A percentile compares a stretch with the other conserved stretches of the same genome.
phyloP scores from a whole-genome alignment of 2,888 invertebrate genomes.

The Clistopyga incitator region DNA sequence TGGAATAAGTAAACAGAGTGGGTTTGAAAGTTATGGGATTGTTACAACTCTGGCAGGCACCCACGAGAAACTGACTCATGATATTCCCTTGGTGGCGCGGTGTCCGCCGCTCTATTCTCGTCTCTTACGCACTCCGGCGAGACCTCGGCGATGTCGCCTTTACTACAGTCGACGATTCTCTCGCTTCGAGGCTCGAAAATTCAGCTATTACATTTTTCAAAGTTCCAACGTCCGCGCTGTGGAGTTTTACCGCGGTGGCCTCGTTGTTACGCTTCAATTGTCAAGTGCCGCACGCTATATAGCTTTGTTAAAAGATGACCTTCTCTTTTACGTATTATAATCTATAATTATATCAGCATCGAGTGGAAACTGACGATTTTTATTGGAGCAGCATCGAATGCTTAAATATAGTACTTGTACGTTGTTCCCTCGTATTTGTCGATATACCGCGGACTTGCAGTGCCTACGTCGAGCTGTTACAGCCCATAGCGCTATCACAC shows the following conservation, averaged over 20 bases:
- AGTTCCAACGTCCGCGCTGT: not conserved
- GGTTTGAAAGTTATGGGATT: no score
- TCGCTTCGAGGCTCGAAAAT: slow-evolving; percentile 53
- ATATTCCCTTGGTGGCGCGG: slow-evolving; percentile 32
- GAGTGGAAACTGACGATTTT: slow-evolving; percentile 33
- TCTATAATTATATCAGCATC: slow-evolving; percentile 40
- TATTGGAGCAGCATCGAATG: slow-evolving; percentile 37
- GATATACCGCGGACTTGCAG: not conserved
- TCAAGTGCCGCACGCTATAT: slow-evolving; percentile 39
- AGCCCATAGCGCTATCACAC: slow-evolving; percentile 22
- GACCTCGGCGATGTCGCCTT: slow-evolving; percentile 23
- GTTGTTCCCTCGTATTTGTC: not conserved
- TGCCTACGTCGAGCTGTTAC: not conserved
- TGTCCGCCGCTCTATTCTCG: slow-evolving; percentile 56
- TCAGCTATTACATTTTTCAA: slow-evolving; percentile 21
- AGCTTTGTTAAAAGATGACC: slow-evolving; percentile 31
- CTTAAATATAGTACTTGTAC: slow-evolving; percentile 15
- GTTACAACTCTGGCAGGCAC: slow-evolving; percentile 18
- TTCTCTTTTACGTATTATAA: slow-evolving; percentile 16
- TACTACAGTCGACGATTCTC: slow-evolving; percentile 46
- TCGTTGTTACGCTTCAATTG: slow-evolving; percentile 59
- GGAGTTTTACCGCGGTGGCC: slow-evolving; percentile 43
- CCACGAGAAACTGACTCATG: slow-evolving; percentile 43
- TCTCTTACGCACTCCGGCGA: slow-evolving; percentile 48
- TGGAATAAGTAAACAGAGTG: slow-evolving; percentile 14